Evolutionary conservation across 2,888 invertebrate species (phyloP).

Genomic region (Tupiocoris notatus): DNA sequence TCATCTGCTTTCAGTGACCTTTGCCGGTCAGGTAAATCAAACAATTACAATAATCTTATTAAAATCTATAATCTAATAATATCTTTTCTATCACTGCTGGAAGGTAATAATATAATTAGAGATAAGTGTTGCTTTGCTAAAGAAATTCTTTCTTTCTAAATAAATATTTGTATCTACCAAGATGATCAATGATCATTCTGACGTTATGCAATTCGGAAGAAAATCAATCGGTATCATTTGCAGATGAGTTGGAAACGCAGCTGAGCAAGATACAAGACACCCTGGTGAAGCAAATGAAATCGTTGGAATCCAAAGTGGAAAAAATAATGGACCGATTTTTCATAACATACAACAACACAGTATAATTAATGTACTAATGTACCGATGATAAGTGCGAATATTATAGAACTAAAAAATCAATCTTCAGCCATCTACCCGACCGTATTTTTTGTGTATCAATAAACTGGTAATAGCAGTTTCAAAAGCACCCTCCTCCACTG

Average conservation of each 20-base stretch:
- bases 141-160: too few relatives aligned
- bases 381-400: background rate
- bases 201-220: too few relatives aligned
- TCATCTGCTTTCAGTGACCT: slow-evolving; percentile 35
- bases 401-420: background rate
- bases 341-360: background rate
- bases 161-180: too few relatives aligned
- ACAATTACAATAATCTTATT: too few relatives aligned
- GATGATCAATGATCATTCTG: too few relatives aligned
- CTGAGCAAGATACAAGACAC: background rate
- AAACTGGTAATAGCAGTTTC: too few relatives aligned
- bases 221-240: background rate
- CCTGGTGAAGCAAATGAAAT: background rate
- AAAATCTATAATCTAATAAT: too few relatives aligned
- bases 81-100: too few relatives aligned
- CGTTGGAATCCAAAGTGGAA: background rate
- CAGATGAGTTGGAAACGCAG: background rate
- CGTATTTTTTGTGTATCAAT: too few relatives aligned
- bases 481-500: too few relatives aligned
- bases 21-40: slow-evolving; percentile 34
- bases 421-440: too few relatives aligned
- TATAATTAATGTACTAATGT: background rate
- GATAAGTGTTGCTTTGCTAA: too few relatives aligned
- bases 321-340: background rate
- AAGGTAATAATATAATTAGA: background rate